phyloP scores from a whole-genome alignment of 2,797 vertebrate species.

The Enteromius afrohamiltoni region DNA sequence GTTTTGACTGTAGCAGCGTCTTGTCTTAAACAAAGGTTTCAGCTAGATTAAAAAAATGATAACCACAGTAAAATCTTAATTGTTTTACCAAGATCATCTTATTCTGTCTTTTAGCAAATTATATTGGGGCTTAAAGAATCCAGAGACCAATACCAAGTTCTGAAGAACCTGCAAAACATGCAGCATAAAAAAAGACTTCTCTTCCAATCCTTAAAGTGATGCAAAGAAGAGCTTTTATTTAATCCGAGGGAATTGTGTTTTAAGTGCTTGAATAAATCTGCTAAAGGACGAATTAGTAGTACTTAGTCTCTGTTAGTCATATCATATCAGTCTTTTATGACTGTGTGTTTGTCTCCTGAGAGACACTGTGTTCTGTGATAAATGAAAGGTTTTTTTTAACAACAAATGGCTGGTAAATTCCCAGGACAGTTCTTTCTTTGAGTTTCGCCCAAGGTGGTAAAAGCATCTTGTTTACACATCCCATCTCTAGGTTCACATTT shows the following conservation, averaged over 20 bases:
- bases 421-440: background rate
- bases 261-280: conserved; percentile 9
- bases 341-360: background rate
- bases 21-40: background rate
- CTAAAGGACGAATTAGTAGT: background rate
- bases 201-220: background rate
- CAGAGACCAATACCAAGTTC: background rate
- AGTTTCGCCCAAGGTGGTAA: background rate
- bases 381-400: background rate
- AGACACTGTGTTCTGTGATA: background rate
- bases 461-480: background rate
- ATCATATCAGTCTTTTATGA: background rate
- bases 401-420: background rate
- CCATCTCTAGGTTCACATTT: background rate
- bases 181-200: background rate
- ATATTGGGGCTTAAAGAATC: background rate
- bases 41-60: background rate
- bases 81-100: background rate
- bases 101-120: background rate
- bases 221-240: background rate
- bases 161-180: background rate
- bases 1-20: background rate
- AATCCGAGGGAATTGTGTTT: background rate
- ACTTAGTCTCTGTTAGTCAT: background rate
- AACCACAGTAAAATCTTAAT: background rate